These are phyloP conservation scores for Microcebus jonahi DNA, from an alignment of 2,113 vertebrate species.

Conservation along the genomic window DNA sequence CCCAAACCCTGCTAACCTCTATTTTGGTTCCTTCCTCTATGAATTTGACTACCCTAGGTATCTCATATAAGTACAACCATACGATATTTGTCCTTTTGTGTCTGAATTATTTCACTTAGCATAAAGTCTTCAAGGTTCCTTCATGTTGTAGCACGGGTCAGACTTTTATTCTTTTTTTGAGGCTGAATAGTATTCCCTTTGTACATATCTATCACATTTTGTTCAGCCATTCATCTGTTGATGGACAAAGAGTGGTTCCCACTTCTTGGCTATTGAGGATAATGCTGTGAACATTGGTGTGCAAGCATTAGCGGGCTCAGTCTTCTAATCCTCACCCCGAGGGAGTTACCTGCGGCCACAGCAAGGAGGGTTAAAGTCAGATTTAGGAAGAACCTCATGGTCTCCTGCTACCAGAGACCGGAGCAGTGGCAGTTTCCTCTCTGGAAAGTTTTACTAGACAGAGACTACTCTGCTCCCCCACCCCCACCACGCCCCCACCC, in stretches of 20 bases:
- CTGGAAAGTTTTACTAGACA: not conserved
- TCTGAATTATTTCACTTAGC: not conserved
- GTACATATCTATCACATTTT: not conserved
- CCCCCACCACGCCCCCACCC: no score
- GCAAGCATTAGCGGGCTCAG: not conserved
- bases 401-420: not conserved
- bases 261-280: not conserved
- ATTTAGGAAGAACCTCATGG: constrained; percentile 7
- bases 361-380: not conserved
- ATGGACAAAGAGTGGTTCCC: not conserved
- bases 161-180: not conserved
- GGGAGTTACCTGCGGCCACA: not conserved
- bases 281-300: not conserved
- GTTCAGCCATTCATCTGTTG: not conserved
- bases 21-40: not conserved
- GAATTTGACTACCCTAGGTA: not conserved
- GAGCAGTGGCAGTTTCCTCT: not conserved
- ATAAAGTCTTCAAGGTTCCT: not conserved
- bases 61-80: not conserved
- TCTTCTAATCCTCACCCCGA: not conserved
- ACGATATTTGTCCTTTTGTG: not conserved
- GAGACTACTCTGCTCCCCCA: not conserved
- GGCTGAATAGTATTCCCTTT: not conserved
- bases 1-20: not conserved
- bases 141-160: not conserved